Base-by-base conservation (phyloP, 1,140 invertebrate genomes). In the Onthophagus taurus region DNA sequence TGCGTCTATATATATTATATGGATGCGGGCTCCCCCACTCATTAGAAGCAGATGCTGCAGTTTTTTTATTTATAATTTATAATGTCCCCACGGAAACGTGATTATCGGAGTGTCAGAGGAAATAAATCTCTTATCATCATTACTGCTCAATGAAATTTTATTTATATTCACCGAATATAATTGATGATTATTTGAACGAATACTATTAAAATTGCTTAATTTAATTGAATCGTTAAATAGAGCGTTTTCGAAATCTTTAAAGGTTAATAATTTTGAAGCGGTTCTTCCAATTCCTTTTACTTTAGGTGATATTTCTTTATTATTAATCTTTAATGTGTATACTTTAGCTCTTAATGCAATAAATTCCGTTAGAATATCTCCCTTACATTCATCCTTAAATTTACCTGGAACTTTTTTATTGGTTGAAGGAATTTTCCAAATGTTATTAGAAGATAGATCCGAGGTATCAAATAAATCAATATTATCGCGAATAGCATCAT, bases 351-450 rank as follows among this genome's bases (percentile, higher is more conserved):
- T 50, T 29, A 61, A 44, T 7, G 51, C 55, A 33, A 58, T 36
- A 51, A 60, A 61, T 42, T 54, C 42, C 7, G 24, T 48, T n/a
- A n/a, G n/a, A n/a, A n/a, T n/a, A n/a, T n/a, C n/a, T n/a, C n/a
- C n/a, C n/a, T n/a, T n/a, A n/a, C 34, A 61, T 51, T 58, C 53
- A 54, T 59, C 68, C 58, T 71, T 74, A 48, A 72, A 64, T 53
- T 69, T 61, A 14, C 69, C 66, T 4, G 67, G 13, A 4, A 67
- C 60, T 49, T 72, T 72, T 55, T 68, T 68, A 52, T 72, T 70
- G 31, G n/a, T n/a, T n/a, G n/a, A n/a, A n/a, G n/a, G n/a, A n/a
- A n/a, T n/a, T n/a, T n/a, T n/a, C n/a, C n/a, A n/a, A n/a, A n/a
- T n/a, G n/a, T n/a, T n/a, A n/a, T n/a, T n/a, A n/a, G n/a, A n/a